These are phyloP conservation scores for Trichopoda pennipes DNA, from an alignment of 2,888 invertebrate genomes.

Conservation along the genomic window DNA sequence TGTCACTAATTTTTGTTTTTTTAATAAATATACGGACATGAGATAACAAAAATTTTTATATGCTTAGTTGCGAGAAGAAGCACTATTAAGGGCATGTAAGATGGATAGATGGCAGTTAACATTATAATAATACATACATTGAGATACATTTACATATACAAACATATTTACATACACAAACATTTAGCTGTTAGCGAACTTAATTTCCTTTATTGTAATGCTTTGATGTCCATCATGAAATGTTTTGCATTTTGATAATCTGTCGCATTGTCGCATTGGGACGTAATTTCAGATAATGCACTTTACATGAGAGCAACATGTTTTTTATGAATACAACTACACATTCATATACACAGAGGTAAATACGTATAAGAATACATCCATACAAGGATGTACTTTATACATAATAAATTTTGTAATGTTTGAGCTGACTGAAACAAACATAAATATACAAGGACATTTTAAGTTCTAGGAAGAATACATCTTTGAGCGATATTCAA, in stretches of 20 bases:
- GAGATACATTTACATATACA: neutral
- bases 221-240: constrained; percentile 65
- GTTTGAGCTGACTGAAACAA: constrained; percentile 52
- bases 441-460: constrained; percentile 60
- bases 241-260: constrained; percentile 68
- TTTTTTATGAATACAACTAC: constrained; percentile 21
- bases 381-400: constrained; percentile 1
- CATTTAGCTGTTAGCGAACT: constrained; percentile 49
- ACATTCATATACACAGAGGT: neutral
- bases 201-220: constrained; percentile 65
- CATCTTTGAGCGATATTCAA: constrained; percentile 4
- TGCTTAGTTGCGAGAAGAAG: no score
- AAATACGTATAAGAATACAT: neutral
- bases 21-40: no score
- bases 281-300: constrained; percentile 69
- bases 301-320: constrained; percentile 60
- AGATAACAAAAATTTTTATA: no score
- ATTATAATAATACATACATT: constrained; percentile 22
- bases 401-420: constrained; percentile 48
- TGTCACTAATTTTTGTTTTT: no score
- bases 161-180: neutral
- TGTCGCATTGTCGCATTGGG: constrained; percentile 68
- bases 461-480: constrained; percentile 9
- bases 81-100: neutral
- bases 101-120: constrained; percentile 2